phyloP scores from a whole-genome alignment of 2,888 invertebrate genomes.

The Syrphus vitripennis region DNA sequence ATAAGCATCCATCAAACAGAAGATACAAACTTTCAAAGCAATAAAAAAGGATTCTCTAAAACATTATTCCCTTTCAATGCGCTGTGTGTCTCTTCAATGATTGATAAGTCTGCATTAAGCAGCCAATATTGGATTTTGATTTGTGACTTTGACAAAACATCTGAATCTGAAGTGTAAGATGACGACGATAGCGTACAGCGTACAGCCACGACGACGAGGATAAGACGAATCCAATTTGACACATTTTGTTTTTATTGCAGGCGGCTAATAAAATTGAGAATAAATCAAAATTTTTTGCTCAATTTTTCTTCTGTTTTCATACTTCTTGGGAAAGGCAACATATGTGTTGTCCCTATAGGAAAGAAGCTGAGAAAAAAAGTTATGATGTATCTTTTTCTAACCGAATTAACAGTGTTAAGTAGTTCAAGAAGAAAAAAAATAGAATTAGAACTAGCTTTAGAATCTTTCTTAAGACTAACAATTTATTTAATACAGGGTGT shows the following conservation, averaged over 20 bases:
- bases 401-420: neutral
- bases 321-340: neutral
- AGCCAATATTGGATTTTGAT: conserved; percentile 15
- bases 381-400: neutral
- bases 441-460: too few relatives aligned
- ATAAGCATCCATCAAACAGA: neutral
- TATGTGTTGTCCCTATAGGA: neutral
- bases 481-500: too few relatives aligned
- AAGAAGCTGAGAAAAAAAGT: neutral
- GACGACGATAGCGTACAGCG: too few relatives aligned
- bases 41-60: neutral
- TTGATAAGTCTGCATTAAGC: conserved; percentile 4
- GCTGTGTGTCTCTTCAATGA: neutral
- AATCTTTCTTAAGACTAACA: too few relatives aligned
- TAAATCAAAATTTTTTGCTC: neutral
- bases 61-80: conserved; percentile 1
- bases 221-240: neutral
- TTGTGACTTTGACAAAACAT: conserved; percentile 6
- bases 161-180: neutral
- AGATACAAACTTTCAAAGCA: neutral
- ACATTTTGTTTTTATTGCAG: neutral
- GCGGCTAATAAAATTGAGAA: neutral
- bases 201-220: neutral
- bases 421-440: neutral
- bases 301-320: neutral